Conservation (phyloP, 1,140 invertebrate genomes). For the Charaxes varanes region DNA sequence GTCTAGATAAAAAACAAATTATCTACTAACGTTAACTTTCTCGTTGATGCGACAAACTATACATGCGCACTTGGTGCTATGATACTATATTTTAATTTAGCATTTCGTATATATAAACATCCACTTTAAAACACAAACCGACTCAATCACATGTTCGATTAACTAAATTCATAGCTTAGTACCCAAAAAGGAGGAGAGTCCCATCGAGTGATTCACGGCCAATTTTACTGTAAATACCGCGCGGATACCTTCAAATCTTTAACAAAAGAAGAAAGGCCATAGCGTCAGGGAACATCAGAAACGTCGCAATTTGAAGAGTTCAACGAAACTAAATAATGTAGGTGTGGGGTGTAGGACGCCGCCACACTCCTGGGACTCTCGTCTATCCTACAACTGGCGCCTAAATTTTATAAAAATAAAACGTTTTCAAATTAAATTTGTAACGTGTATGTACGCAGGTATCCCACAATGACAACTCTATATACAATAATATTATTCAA, state of each 20-base stretch:
- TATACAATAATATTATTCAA: conserved; percentile 32
- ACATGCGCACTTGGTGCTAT: conserved; percentile 64
- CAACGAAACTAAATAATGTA: too few relatives aligned
- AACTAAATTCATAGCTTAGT: conserved; percentile 36
- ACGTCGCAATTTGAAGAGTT: too few relatives aligned
- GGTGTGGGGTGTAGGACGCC: too few relatives aligned
- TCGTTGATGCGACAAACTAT: conserved; percentile 53
- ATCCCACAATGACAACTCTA: conserved; percentile 44
- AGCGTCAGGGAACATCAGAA: too few relatives aligned
- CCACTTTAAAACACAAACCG: conserved; percentile 43
- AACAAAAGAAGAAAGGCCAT: too few relatives aligned
- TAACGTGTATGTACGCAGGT: conserved; percentile 40
- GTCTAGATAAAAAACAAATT: conserved; percentile 5
- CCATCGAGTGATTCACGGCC: conserved; percentile 3
- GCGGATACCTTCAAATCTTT: too few relatives aligned
- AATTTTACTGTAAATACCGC: too few relatives aligned
- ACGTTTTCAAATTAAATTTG: conserved; percentile 66
- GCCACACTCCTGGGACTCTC: conserved; percentile 3
- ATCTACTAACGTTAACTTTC: conserved; percentile 24
- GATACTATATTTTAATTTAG: conserved; percentile 32
- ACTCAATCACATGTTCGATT: conserved; percentile 52
- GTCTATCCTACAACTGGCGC: conserved; percentile 23
- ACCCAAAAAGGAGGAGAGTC: conserved; percentile 7
- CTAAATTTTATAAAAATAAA: conserved; percentile 38
- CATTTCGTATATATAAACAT: conserved; percentile 38